A percentile compares a stretch with the other conserved stretches of the same genome.
phyloP scores from a whole-genome alignment of 2,113 vertebrate species.

The Thalassarche chlororhynchos region DNA sequence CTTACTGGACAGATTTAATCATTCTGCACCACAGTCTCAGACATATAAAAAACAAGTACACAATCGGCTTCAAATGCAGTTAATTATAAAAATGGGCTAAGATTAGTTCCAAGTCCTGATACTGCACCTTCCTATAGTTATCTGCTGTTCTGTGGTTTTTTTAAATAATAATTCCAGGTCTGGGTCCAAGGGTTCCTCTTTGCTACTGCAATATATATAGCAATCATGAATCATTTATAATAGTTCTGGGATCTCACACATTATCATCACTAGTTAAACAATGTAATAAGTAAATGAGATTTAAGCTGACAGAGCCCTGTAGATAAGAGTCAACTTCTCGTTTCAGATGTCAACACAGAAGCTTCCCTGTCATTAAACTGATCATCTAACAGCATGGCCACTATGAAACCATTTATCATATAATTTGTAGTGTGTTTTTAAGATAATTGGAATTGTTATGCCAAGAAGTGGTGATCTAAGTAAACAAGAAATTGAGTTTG shows the following conservation, averaged over 20 bases:
- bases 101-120: background rate
- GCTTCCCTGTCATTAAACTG: background rate
- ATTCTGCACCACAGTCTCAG: background rate
- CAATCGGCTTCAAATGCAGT: background rate
- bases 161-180: background rate
- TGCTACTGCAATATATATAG: background rate
- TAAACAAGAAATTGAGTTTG: background rate
- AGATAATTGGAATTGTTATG: background rate
- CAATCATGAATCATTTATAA: background rate
- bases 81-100: background rate
- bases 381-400: background rate
- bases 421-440: background rate
- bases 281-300: background rate
- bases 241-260: background rate
- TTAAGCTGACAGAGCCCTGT: background rate
- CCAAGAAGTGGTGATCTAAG: background rate
- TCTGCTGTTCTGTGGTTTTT: background rate
- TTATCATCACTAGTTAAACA: slow-evolving; percentile 6
- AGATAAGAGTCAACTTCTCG: background rate
- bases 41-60: background rate
- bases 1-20: background rate
- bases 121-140: background rate
- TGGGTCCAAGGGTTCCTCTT: background rate
- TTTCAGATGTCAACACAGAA: background rate
- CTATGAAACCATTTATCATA: background rate